Evolutionary conservation across 2,113 vertebrate species (phyloP), one percentile per base, ranked within the genome.

Genomic region (Scomber colias): DNA sequence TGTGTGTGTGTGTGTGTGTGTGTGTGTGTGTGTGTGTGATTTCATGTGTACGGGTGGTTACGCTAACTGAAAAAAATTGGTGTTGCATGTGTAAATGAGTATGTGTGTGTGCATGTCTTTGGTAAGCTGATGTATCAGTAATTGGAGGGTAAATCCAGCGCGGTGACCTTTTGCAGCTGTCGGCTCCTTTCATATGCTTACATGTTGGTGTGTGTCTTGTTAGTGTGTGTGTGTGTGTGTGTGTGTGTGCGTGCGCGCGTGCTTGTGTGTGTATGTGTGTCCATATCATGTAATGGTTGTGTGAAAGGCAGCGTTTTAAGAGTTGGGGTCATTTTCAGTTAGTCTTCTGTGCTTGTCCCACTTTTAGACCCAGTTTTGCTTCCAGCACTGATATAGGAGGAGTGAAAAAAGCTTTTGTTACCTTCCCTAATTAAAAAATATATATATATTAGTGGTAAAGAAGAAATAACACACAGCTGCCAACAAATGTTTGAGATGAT

Each of bases 101-200:
- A 11, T n/a, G 17, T 61, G 21, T 53, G 49, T 53, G 21, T 55
- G 15, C 12, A 1, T 70, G 78, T 70, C 57, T 75, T 21, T 54
- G 57, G 48, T 56, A 24, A 66, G 5, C 16, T 35, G 51, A 50
- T 57, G 54, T 64, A 11, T 68, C 21, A 45, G 75, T 86, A 77
- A 87, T 83, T 71, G 65, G 74, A 71, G 81, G 74, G 70, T 65
- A 73, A 81, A 80, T 63, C 59, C 78, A 78, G 78, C 3, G 31
- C 24, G 5, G 30, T 87, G 87, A 88, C 89, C 82, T 92, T 93
- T 84, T 73, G 50, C 46, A 62, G 62, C 75, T 86, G 84, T 82
- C 82, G n/a, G 53, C 53, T 88, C 74, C 72, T 85, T 53, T 88
- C 62, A 81, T 44, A 40, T 4, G 40, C 51, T 31, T 45, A 30